phyloP scores from a whole-genome alignment of 2,888 invertebrate species.

The Drosophila neotestacea region DNA sequence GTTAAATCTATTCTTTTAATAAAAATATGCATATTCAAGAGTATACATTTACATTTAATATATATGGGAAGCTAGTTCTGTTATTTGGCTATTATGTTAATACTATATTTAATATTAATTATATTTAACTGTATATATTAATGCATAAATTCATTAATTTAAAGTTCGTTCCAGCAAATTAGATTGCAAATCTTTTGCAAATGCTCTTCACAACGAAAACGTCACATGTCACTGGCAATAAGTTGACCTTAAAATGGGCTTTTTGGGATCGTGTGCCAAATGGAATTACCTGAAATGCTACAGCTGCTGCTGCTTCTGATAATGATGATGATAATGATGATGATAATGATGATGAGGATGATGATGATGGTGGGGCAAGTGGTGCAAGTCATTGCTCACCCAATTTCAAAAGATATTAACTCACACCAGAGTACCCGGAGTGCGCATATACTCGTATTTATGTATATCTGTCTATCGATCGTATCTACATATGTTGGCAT shows the following conservation, averaged over 20 bases:
- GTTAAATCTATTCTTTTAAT: no score
- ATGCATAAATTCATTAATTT: background rate
- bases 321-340: conserved; percentile 34
- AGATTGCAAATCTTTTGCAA: conserved; percentile 29
- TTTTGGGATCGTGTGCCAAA: conserved; percentile 72
- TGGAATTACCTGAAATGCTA: conserved; percentile 45
- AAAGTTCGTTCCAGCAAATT: conserved; percentile 20
- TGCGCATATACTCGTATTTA: conserved; percentile 5
- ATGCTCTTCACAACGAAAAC: conserved; percentile 39
- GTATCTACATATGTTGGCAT: conserved; percentile 33
- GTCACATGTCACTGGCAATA: conserved; percentile 45
- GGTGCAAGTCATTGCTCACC: conserved; percentile 77
- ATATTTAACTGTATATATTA: background rate
- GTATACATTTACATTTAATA: no score
- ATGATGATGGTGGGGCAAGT: conserved; percentile 29
- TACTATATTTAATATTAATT: background rate
- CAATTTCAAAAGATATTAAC: conserved; percentile 73
- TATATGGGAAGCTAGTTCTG: no score
- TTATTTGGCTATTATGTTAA: background rate
- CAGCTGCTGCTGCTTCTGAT: conserved; percentile 22
- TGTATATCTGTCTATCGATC: conserved; percentile 11
- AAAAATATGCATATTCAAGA: no score
- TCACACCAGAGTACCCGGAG: conserved; percentile 28
- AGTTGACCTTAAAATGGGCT: conserved; percentile 70
- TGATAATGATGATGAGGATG: conserved; percentile 30